phyloP scores from a whole-genome alignment of 2,797 vertebrate species.

The Somateria mollissima region DNA sequence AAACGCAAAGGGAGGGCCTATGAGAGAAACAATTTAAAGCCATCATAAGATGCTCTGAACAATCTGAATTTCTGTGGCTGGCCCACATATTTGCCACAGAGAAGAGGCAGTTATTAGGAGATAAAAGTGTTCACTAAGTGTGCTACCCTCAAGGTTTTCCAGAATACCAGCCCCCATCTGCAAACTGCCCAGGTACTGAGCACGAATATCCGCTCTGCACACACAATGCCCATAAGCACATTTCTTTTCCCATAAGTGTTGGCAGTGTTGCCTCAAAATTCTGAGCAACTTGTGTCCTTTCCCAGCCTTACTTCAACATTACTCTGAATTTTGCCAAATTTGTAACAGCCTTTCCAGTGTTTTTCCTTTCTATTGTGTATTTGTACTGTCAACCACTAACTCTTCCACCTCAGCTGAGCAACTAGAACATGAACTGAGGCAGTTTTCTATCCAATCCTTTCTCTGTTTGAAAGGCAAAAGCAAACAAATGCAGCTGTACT shows the following conservation, averaged over 20 bases:
- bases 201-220: background rate
- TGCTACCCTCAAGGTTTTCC: background rate
- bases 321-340: background rate
- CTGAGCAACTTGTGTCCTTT: background rate
- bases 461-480: background rate
- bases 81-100: background rate
- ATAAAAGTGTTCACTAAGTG: background rate
- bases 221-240: background rate
- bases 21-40: background rate
- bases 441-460: background rate
- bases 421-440: background rate
- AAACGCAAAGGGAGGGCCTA: background rate
- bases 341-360: background rate
- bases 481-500: background rate
- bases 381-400: background rate
- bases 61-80: background rate
- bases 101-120: background rate
- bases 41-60: background rate
- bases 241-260: background rate
- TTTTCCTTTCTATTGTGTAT: background rate
- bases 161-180: background rate
- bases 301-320: background rate
- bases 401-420: background rate
- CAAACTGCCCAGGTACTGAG: background rate
- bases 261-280: background rate